Evolutionary conservation across 2,888 invertebrate genomes (phyloP).

Genomic region (Candidula unifasciata): DNA sequence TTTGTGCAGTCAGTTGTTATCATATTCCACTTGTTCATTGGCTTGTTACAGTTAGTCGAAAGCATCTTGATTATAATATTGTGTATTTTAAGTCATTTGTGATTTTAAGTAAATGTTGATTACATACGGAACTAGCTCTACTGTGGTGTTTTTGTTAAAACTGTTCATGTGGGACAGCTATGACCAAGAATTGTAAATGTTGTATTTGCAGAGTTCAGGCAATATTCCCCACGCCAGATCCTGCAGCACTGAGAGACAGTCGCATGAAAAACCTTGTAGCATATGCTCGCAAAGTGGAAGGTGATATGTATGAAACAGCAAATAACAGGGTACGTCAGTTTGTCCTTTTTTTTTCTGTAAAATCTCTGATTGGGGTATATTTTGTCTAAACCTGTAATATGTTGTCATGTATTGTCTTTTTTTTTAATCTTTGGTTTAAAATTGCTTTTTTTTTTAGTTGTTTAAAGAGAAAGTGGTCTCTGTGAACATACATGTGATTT

Average conservation of each 20-base stretch:
- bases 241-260: constrained; percentile 95
- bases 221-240: constrained; percentile 98
- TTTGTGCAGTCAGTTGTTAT: no score
- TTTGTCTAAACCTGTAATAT: neutral
- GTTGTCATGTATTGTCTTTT: neutral
- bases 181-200: neutral
- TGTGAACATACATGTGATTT: no score
- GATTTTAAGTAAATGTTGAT: no score
- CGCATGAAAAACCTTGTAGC: constrained; percentile 98
- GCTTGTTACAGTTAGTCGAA: no score
- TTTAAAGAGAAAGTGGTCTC: neutral
- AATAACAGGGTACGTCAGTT: constrained; percentile 85
- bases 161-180: no score
- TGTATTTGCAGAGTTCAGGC: constrained; percentile 87
- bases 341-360: neutral
- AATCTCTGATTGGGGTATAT: neutral
- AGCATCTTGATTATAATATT: no score
- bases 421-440: no score
- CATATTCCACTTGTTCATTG: no score
- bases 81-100: no score
- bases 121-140: no score
- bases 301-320: constrained; percentile 99
- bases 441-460: no score
- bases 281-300: constrained; percentile 98
- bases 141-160: no score